Conservation (phyloP, 2,113 vertebrate genomes). For the Pardalotus punctatus region DNA sequence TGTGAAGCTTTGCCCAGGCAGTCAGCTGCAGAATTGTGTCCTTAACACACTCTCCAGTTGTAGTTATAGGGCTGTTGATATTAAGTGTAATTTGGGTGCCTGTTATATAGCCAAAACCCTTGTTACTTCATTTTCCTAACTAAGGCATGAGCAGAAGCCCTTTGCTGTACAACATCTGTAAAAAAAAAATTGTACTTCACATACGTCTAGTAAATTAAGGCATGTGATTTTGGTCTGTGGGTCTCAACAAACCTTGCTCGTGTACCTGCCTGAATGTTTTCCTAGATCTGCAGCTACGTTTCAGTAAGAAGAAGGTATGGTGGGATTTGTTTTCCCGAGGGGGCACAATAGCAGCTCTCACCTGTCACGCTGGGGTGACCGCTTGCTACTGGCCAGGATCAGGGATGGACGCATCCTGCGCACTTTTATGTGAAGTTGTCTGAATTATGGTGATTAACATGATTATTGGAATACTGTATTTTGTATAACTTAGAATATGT, state of each 20-base stretch:
- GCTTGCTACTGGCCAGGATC: slow-evolving; percentile 17
- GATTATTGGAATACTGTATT: slow-evolving; percentile 69
- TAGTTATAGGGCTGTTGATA: slow-evolving; percentile 20
- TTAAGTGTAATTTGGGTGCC: slow-evolving; percentile 32
- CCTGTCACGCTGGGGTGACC: background rate
- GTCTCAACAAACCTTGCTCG: slow-evolving; percentile 45
- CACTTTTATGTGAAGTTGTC: slow-evolving; percentile 57
- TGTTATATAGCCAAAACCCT: slow-evolving; percentile 49
- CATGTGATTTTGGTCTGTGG: slow-evolving; percentile 55
- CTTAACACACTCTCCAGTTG: background rate
- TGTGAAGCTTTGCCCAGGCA: slow-evolving; percentile 18
- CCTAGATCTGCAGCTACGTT: slow-evolving; percentile 11
- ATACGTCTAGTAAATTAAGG: slow-evolving; percentile 34
- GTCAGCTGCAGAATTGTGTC: slow-evolving; percentile 29
- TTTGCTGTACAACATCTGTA: slow-evolving; percentile 52
- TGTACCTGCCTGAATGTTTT: slow-evolving; percentile 60
- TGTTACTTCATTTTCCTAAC: slow-evolving; percentile 27
- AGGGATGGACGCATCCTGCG: slow-evolving; percentile 13
- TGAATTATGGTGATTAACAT: slow-evolving; percentile 55
- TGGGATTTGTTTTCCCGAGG: background rate
- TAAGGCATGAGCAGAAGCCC: slow-evolving; percentile 62
- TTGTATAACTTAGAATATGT: slow-evolving; percentile 67
- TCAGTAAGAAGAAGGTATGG: background rate
- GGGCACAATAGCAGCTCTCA: background rate
- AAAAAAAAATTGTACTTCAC: slow-evolving; percentile 14